Percentiles rank a stretch among this genome's conserved stretches.
phyloP scores from a whole-genome alignment of 1,140 invertebrate genomes.

The Macrosteles quadrilineatus region DNA sequence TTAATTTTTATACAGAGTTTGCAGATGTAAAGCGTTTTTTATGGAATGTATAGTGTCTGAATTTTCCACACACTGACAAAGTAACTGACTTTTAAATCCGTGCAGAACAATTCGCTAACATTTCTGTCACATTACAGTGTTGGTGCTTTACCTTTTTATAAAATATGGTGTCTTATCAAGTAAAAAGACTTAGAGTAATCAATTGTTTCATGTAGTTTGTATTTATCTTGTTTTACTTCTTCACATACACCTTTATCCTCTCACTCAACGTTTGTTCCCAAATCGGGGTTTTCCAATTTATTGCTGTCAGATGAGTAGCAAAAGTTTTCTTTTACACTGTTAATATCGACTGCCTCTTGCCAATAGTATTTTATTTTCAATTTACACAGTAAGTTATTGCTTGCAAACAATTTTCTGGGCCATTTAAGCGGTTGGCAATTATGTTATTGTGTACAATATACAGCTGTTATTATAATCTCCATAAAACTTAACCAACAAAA shows the following conservation, averaged over 20 bases:
- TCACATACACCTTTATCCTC: background rate
- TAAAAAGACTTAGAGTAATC: slow-evolving; percentile 28
- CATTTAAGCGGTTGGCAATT: no score
- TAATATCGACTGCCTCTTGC: background rate
- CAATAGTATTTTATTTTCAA: background rate
- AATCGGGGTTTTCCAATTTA: background rate
- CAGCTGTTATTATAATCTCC: no score
- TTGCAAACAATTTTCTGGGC: no score
- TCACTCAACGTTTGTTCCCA: background rate
- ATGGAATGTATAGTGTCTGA: slow-evolving; percentile 31
- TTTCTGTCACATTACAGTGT: slow-evolving; percentile 3
- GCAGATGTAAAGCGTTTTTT: slow-evolving; percentile 21
- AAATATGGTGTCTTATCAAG: slow-evolving; percentile 29
- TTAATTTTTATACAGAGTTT: slow-evolving; percentile 20
- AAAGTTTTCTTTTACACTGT: background rate
- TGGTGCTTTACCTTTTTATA: slow-evolving; percentile 29
- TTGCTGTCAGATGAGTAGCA: background rate
- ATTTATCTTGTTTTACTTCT: background rate
- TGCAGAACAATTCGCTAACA: background rate
- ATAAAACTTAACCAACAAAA: no score
- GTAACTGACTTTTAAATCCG: slow-evolving; percentile 35
- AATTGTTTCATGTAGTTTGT: background rate
- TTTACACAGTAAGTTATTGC: no score
- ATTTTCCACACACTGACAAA: slow-evolving; percentile 20
- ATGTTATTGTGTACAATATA: no score